A percentile compares a stretch with the other conserved stretches of the same genome.
Evolutionary conservation across 2,797 vertebrate species (phyloP).

Genomic region (Cyclura pinguis): DNA sequence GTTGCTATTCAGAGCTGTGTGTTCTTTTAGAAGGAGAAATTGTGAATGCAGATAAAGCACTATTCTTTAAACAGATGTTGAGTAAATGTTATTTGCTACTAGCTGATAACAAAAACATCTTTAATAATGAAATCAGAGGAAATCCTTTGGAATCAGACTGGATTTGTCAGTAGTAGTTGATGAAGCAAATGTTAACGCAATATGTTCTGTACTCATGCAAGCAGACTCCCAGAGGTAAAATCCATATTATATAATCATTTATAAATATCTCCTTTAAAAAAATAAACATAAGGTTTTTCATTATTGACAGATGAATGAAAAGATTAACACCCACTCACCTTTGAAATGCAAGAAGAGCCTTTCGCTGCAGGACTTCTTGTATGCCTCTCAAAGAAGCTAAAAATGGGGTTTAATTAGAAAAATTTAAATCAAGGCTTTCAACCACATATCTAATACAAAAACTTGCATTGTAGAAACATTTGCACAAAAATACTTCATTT

Average conservation of each 20-base stretch:
- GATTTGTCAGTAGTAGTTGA: slow-evolving; percentile 48
- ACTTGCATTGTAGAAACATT: background rate
- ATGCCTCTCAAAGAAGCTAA: slow-evolving; percentile 92
- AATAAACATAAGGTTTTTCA: slow-evolving; percentile 62
- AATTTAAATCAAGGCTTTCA: slow-evolving; percentile 29
- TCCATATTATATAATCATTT: slow-evolving; percentile 68
- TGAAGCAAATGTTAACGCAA: slow-evolving; percentile 51
- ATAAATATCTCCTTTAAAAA: slow-evolving; percentile 69
- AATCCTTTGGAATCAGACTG: slow-evolving; percentile 54
- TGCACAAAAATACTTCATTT: background rate
- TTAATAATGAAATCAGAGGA: slow-evolving; percentile 53
- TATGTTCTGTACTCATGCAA: slow-evolving; percentile 45
- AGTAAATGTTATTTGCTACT: slow-evolving; percentile 48
- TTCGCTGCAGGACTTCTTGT: slow-evolving; percentile 97
- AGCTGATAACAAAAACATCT: slow-evolving; percentile 24
- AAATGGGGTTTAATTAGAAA: slow-evolving; percentile 73
- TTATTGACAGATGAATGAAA: slow-evolving; percentile 65
- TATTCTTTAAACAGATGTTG: slow-evolving; percentile 11
- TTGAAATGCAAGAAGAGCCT: slow-evolving; percentile 96
- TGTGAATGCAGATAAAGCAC: slow-evolving; percentile 31
- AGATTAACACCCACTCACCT: slow-evolving; percentile 85
- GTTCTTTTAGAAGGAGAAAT: background rate
- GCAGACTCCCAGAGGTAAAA: slow-evolving; percentile 58
- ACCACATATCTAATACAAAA: slow-evolving; percentile 40
- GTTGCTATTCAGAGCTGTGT: background rate